Evolutionary conservation across 1,140 invertebrate genomes (phyloP), one percentile per base, ranked within the genome.

Genomic region (Aplysia californica): DNA sequence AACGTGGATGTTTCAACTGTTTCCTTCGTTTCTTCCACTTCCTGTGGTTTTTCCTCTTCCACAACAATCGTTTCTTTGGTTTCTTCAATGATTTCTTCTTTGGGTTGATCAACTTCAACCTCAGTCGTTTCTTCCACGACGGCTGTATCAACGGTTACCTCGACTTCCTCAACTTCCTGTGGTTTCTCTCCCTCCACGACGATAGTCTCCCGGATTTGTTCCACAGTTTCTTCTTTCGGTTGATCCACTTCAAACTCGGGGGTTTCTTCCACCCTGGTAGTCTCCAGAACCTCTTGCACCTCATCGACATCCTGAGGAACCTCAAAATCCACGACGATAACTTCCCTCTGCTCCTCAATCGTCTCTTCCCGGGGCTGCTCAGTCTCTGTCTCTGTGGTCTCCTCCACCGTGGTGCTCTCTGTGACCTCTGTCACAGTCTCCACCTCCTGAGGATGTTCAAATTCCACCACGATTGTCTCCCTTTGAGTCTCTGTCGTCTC

Each of bases 51-150:
- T 55, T 74, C 72, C 5, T 21, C 68, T 64, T 75, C 70, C 26
- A 78, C 69, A 38, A 64, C 70, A 15, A 81, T 35, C 21, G 78
- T 79, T 76, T 83, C 76, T 76, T 77, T 66, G n/a, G 75, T 64
- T 66, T 71, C 74, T 64, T 80, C 79, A 33, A 78, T 68, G 21
- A 73, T 79, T 74, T 82, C 78, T 38, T 79, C 78, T 44, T 29
- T 50, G 5, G 80, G 77, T 68, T 65, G 67, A 39, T 71, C 76
- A 58, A 50, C 56, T 58, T 82, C 76, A 26, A 76, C 61, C 23
- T 75, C 75, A 18, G 29, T 61, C 6, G 26, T 26, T 36, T 66
- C 15, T 50, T 69, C 55, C n/a, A n/a, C n/a, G n/a, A n/a, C n/a
- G n/a, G n/a, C n/a, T 21, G 55, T 56, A 15, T 50, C 55, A 29